A percentile compares a stretch with the other conserved stretches of the same genome.
Evolutionary conservation across 2,888 invertebrate species (phyloP).

Genomic region (Rapana venosa): DNA sequence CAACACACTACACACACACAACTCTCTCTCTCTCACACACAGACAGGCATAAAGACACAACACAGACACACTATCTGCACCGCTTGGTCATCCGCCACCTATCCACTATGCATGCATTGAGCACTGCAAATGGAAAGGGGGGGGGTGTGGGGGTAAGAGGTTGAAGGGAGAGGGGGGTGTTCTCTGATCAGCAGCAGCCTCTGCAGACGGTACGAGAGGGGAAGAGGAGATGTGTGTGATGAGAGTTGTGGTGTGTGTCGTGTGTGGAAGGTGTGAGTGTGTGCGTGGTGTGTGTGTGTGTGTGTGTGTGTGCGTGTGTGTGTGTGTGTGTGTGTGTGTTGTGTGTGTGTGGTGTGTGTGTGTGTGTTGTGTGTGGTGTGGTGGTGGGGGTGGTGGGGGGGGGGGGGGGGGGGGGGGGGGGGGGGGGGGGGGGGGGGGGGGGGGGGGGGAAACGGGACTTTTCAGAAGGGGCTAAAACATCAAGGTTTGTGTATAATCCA

Average conservation of each 20-base stretch:
- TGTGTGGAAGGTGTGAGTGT: neutral
- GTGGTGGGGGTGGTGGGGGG: too few species aligned
- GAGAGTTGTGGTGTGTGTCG: neutral
- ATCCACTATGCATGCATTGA: neutral
- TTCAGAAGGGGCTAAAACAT: too few species aligned
- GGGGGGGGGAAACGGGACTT: too few species aligned
- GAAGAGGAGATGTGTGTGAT: neutral
- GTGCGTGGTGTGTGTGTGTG: neutral
- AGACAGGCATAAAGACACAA: neutral
- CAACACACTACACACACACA: neutral
- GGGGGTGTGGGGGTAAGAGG: neutral
- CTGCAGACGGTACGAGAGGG: too few species aligned
- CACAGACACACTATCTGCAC: neutral
- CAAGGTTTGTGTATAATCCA: too few species aligned
- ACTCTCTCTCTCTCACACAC: neutral
- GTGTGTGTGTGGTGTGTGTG: too few species aligned
- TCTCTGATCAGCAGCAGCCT: too few species aligned
- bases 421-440: too few species aligned
- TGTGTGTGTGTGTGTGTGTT: conserved; percentile 4
- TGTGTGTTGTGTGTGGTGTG: too few species aligned
- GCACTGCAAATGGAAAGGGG: neutral
- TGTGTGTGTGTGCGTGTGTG: neutral
- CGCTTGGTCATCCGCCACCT: neutral
- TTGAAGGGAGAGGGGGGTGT: neutral
- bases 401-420: too few species aligned